Evolutionary conservation across 30 jellyfish, hydroid and myxozoan species (phyloP), one percentile per base, ranked within the genome.

Genomic region (Turritopsis dohrnii): DNA sequence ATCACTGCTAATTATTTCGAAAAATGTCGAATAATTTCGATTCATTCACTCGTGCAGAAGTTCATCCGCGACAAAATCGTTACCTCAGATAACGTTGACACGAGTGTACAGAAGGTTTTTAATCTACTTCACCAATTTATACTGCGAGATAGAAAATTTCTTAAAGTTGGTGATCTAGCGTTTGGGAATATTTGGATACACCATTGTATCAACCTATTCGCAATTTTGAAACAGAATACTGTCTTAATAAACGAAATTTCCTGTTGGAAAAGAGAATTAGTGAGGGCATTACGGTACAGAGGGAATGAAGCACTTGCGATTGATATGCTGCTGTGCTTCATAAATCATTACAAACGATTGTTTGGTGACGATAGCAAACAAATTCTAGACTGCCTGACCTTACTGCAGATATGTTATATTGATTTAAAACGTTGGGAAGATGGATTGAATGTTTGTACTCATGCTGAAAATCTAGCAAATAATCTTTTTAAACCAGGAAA

Each of bases 291-390:
- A 66, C 9, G 8, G 4, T 26, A 66, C 29, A 66, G 29, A 66
- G 76, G 76, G 29, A 66, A 66, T 66, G 76, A 66, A 66, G 76
- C 8, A 7, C 27, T 21, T 21, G 76, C 76, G 9, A 66, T 66
- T 17, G 76, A 66, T 3, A 66, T 66, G 76, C 4, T 66, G 8
- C 9, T 7, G 27, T 21, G 29, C 29, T 9, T 66, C 8, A 66
- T 3, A 26, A 21, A 66, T 21, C 29, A 66, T 66, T 66, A 26
- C 76, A 17, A 66, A 66, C 27, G 17, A 26, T 26, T 21, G 29
- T 26, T 21, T 26, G 76, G 76, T 26, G 17, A 21, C 16, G 8
- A 21, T 21, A 66, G 9, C 76, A 66, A 26, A 26, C 29, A 66
- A 17, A 26, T 66, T 21, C 29, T 66, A 4, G 76, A 66, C 27